Percentiles rank a stretch among this genome's conserved stretches.
phyloP scores from a whole-genome alignment of 2,113 vertebrate species.

The Typhlomys cinereus region DNA sequence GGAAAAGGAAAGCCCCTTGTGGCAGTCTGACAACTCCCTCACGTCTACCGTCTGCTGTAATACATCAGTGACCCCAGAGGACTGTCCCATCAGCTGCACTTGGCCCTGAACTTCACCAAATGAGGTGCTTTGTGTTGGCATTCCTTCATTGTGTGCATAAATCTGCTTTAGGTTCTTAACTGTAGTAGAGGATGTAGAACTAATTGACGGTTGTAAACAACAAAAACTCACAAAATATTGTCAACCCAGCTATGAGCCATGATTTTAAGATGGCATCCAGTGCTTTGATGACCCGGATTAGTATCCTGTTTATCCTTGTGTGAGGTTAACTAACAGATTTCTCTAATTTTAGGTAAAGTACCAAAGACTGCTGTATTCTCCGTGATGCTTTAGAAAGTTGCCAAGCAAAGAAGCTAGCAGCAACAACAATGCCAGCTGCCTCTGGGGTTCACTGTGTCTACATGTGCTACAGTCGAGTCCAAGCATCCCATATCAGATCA shows the following conservation, averaged over 20 bases:
- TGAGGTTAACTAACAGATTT: conserved; percentile 76
- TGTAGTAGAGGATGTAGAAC: conserved; percentile 36
- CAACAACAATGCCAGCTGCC: conserved; percentile 78
- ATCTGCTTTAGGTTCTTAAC: conserved; percentile 33
- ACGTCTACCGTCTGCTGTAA: conserved; percentile 46
- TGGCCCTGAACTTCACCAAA: conserved; percentile 49
- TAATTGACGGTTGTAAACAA: conserved; percentile 10
- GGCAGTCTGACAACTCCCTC: conserved; percentile 59
- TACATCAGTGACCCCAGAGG: neutral
- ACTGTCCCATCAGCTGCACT: conserved; percentile 41
- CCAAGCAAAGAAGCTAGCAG: conserved; percentile 80
- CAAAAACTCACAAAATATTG: neutral
- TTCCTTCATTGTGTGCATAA: neutral
- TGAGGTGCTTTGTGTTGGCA: neutral
- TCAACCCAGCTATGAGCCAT: conserved; percentile 63
- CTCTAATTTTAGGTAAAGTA: conserved; percentile 73
- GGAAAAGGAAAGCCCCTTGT: conserved; percentile 45
- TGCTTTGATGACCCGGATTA: conserved; percentile 77
- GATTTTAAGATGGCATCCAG: conserved; percentile 76
- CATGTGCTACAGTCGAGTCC: conserved; percentile 73
- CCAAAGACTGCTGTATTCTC: conserved; percentile 76
- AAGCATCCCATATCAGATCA: conserved; percentile 79
- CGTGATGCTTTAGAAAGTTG: conserved; percentile 78
- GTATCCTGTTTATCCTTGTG: conserved; percentile 80
- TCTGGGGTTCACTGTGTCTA: conserved; percentile 74